Conservation (phyloP, 2,113 vertebrate genomes). For the Charadrius vociferus region DNA sequence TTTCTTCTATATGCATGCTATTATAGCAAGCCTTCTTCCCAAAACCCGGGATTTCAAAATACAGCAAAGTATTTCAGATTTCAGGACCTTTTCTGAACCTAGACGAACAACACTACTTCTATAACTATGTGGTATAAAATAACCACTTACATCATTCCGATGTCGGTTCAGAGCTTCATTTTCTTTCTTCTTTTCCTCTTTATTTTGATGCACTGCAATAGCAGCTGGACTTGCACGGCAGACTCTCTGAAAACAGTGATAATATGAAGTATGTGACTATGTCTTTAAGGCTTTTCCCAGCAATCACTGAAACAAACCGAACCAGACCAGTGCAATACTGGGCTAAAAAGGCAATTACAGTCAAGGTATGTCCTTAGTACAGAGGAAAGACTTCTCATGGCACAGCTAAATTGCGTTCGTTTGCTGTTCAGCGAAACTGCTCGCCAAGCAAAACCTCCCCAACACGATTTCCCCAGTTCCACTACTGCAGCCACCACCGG, state of each 20-base stretch:
- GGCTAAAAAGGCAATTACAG: background rate
- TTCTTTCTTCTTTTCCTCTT: conserved; percentile 69
- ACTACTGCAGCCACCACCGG: background rate
- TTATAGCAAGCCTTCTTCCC: background rate
- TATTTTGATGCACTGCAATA: background rate
- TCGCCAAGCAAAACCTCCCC: background rate
- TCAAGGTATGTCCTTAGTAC: rapidly evolving
- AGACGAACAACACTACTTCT: background rate
- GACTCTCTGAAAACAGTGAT: conserved; percentile 24
- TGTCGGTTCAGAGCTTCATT: background rate
- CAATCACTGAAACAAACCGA: background rate
- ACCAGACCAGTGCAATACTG: rapidly evolving
- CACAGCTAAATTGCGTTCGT: background rate
- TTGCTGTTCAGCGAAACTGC: too few relatives aligned
- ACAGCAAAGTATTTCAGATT: background rate
- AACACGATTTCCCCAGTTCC: background rate
- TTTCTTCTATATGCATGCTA: background rate
- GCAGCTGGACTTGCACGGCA: background rate
- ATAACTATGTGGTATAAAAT: background rate
- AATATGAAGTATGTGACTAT: rapidly evolving
- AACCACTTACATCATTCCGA: conserved; percentile 68
- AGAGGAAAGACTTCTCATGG: background rate
- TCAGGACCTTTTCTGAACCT: background rate
- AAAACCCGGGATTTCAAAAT: background rate
- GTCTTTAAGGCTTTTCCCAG: background rate